These are phyloP conservation scores for Myioborus melanocephalus DNA, from an alignment of 2,797 vertebrate genomes.

Conservation along the genomic window DNA sequence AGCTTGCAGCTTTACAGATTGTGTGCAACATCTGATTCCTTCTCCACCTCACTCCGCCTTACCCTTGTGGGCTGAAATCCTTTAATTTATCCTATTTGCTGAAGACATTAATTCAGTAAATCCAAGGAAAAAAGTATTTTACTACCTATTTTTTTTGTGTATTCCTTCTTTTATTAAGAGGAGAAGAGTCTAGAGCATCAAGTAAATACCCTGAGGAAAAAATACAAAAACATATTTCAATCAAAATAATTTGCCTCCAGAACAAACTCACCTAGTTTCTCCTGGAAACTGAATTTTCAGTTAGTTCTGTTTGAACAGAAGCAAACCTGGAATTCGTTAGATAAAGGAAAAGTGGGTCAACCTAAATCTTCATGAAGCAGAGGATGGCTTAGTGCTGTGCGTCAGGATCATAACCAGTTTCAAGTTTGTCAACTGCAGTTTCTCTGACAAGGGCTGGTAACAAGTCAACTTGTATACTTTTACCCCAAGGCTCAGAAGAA, in stretches of 20 bases:
- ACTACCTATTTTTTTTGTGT: background rate
- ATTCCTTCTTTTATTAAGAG: background rate
- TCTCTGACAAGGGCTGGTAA: background rate
- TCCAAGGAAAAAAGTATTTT: background rate
- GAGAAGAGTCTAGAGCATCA: background rate
- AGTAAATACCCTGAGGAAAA: background rate
- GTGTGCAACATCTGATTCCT: background rate
- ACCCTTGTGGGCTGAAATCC: background rate
- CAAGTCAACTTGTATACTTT: background rate
- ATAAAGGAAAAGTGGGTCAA: conserved; percentile 8
- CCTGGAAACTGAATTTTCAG: background rate
- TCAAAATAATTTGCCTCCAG: background rate
- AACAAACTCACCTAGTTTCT: background rate
- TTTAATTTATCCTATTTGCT: background rate
- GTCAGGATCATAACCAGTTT: background rate
- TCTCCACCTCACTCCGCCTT: background rate
- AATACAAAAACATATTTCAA: accelerated
- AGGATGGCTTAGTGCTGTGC: background rate
- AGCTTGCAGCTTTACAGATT: background rate
- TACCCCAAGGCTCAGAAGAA: background rate
- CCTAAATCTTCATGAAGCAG: background rate
- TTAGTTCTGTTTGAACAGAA: background rate
- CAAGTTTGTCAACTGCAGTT: background rate
- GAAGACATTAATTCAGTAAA: background rate
- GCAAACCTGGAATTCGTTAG: background rate